These are phyloP conservation scores for Gymnothorax javanicus DNA, from an alignment of 2,797 vertebrate species.

Conservation along the genomic window DNA sequence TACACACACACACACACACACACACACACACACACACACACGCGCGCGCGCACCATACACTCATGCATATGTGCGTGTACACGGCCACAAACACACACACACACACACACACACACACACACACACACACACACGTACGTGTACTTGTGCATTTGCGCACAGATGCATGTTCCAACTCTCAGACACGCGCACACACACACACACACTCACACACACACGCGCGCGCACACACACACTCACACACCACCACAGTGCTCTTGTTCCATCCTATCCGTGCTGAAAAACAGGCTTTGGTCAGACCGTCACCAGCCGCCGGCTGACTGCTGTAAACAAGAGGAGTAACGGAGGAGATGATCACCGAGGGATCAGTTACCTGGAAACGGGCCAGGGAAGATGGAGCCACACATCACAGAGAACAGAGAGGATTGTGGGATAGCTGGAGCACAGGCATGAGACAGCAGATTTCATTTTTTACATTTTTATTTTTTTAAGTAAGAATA, in stretches of 20 bases:
- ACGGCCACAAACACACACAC: no score
- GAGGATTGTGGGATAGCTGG: neutral
- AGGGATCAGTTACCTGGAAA: conserved; percentile 44
- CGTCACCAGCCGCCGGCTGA: conserved; percentile 32
- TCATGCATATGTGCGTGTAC: no score
- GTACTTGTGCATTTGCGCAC: neutral
- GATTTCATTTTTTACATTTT: conserved; percentile 2
- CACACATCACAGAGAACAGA: conserved; percentile 14
- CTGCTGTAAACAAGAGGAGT: conserved; percentile 39
- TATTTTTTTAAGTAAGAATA: conserved; percentile 28
- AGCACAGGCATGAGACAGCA: neutral
- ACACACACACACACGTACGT: no score
- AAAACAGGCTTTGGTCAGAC: conserved; percentile 46
- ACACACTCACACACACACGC: neutral
- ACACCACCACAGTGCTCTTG: neutral
- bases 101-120: no score
- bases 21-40: no score
- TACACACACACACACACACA: no score
- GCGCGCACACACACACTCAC: neutral
- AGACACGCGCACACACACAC: neutral
- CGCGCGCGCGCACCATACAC: no score
- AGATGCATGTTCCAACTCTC: neutral
- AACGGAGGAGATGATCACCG: conserved; percentile 39
- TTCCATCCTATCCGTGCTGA: conserved; percentile 26
- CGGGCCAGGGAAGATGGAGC: neutral